Conservation (phyloP, 2,888 invertebrate species). For the Liopterus haemorrhoidalis region DNA sequence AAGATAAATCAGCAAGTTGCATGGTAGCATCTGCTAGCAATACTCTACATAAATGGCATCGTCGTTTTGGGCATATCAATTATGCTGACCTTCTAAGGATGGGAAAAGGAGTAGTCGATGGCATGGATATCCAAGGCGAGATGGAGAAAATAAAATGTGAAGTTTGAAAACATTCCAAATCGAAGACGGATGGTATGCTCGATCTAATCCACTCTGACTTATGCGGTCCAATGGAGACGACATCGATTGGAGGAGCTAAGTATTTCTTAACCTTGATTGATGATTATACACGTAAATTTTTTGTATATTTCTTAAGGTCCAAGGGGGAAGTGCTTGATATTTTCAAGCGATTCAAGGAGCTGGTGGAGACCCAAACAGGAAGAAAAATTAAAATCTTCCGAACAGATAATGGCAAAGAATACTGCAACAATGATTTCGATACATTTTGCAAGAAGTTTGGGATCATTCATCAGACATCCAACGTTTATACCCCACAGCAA, state of each 20-base stretch:
- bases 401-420: conserved; percentile 25
- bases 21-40: too few relatives aligned
- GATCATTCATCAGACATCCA: conserved; percentile 31
- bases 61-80: conserved; percentile 30
- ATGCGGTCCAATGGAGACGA: conserved; percentile 31
- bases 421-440: conserved; percentile 18
- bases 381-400: conserved; percentile 19
- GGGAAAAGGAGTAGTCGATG: conserved; percentile 20
- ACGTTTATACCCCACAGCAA: conserved; percentile 35
- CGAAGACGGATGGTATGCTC: conserved; percentile 18
- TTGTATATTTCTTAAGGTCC: conserved; percentile 17
- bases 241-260: conserved; percentile 28
- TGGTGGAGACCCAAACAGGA: conserved; percentile 22
- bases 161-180: conserved; percentile 19
- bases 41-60: conserved; percentile 27
- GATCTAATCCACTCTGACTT: conserved; percentile 31
- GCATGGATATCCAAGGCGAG: conserved; percentile 18
- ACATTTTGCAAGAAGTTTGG: conserved; percentile 26
- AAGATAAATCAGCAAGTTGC: too few relatives aligned
- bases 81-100: conserved; percentile 25
- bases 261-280: conserved; percentile 34
- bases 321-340: conserved; percentile 19
- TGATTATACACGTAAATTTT: conserved; percentile 31
- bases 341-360: conserved; percentile 19
- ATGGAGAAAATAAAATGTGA: conserved; percentile 12